A percentile compares a stretch with the other conserved stretches of the same genome.
phyloP scores from a whole-genome alignment of 2,113 vertebrate species.

The Eulemur rufifrons region DNA sequence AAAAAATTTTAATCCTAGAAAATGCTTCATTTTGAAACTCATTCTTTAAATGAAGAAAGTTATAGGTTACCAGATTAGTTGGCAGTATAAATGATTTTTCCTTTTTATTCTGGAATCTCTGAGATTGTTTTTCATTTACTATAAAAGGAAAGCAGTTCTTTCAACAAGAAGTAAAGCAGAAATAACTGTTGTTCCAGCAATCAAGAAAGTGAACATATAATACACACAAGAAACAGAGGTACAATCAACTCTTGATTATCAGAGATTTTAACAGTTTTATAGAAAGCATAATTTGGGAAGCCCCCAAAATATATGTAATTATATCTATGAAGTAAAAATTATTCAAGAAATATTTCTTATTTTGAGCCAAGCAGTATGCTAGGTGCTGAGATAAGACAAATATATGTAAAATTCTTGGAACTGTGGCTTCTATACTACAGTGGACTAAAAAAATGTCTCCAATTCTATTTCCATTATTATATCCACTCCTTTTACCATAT shows the following conservation, averaged over 20 bases:
- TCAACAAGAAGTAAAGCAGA: neutral
- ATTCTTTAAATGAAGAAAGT: neutral
- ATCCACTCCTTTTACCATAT: neutral
- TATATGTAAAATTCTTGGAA: neutral
- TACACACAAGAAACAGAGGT: neutral
- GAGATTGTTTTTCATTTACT: neutral
- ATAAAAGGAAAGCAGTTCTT: neutral
- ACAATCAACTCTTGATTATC: neutral
- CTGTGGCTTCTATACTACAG: neutral
- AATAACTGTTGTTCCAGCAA: neutral
- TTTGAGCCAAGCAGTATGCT: neutral
- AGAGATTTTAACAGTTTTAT: neutral
- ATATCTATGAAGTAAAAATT: neutral
- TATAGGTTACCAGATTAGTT: neutral
- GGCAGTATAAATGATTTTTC: neutral
- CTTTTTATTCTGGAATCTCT: neutral
- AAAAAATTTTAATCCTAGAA: neutral
- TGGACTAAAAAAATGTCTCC: neutral
- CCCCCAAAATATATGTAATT: neutral
- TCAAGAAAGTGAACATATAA: neutral
- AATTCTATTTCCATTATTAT: too few species aligned
- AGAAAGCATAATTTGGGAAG: neutral
- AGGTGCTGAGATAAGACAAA: neutral
- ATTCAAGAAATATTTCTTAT: neutral
- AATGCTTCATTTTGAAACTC: neutral